Percentiles rank a stretch among this genome's conserved stretches.
Evolutionary conservation across 2,888 invertebrate species (phyloP).

Genomic region (Pristionchus japonicus): DNA sequence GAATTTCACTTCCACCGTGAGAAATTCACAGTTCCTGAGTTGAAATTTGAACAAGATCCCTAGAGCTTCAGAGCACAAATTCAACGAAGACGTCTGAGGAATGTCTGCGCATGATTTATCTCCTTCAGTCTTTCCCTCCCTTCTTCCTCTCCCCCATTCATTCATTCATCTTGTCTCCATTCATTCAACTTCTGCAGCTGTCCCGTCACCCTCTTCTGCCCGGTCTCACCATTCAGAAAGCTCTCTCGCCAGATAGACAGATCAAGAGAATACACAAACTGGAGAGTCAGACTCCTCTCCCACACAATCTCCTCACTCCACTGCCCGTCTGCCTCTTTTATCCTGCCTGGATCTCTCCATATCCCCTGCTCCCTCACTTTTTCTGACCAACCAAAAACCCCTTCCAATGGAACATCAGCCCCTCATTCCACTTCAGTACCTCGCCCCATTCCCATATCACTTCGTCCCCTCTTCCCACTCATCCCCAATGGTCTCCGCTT

Average conservation of each 20-base stretch:
- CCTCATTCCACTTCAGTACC: neutral
- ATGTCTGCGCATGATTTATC: conserved; percentile 29
- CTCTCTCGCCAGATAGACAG: too few species aligned
- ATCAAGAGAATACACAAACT: too few species aligned
- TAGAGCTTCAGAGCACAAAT: neutral
- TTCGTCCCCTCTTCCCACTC: neutral
- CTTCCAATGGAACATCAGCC: neutral
- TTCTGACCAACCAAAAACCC: neutral
- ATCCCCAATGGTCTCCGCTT: neutral
- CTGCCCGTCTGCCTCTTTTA: neutral
- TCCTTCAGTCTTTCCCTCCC: neutral
- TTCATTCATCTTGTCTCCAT: conserved; percentile 20
- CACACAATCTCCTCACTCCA: neutral
- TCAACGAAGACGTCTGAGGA: neutral
- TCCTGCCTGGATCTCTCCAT: neutral
- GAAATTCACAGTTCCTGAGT: neutral
- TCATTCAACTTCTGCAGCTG: conserved; percentile 35
- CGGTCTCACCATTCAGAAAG: too few species aligned
- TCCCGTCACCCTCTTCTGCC: neutral
- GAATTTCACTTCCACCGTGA: neutral
- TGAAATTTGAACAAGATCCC: conserved; percentile 10
- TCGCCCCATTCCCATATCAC: neutral
- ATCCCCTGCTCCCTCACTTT: neutral
- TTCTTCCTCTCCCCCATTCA: conserved; percentile 35
- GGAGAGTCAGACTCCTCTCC: too few species aligned